phyloP scores from a whole-genome alignment of 2,888 invertebrate genomes.

The Melipona bicolor region DNA sequence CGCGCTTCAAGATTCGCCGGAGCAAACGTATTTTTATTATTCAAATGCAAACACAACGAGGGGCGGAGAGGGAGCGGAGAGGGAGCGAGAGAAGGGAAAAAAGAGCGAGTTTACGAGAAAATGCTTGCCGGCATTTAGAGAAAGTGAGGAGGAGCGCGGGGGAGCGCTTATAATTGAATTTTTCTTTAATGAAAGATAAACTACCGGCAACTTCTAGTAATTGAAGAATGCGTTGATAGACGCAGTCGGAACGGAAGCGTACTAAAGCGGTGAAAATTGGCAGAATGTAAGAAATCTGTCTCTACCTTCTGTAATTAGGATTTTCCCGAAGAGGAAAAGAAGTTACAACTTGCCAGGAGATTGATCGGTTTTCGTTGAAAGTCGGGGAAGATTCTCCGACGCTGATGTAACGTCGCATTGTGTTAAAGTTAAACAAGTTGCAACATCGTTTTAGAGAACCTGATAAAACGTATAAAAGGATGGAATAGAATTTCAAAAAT shows the following conservation, averaged over 20 bases:
- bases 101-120: background rate
- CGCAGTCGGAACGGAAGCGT: background rate
- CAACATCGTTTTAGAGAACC: too few species aligned
- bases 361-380: background rate
- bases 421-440: too few species aligned
- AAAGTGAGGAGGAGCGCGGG: background rate
- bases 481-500: background rate
- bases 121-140: slow-evolving; percentile 12
- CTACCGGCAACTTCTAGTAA: background rate
- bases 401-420: background rate
- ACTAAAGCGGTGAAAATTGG: background rate
- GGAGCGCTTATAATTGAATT: background rate
- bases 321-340: background rate
- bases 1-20: slow-evolving; percentile 7
- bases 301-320: background rate
- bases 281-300: background rate
- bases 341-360: background rate
- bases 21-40: slow-evolving; percentile 54
- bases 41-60: slow-evolving; percentile 42
- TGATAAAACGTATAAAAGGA: background rate
- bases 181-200: background rate
- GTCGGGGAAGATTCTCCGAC: background rate
- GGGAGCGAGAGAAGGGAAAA: background rate
- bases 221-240: background rate
- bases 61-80: too few species aligned